Evolutionary conservation across 35 echinoderm and acorn worm species (phyloP), one percentile per base, ranked within the genome.

Genomic region (Amphiura filiformis): DNA sequence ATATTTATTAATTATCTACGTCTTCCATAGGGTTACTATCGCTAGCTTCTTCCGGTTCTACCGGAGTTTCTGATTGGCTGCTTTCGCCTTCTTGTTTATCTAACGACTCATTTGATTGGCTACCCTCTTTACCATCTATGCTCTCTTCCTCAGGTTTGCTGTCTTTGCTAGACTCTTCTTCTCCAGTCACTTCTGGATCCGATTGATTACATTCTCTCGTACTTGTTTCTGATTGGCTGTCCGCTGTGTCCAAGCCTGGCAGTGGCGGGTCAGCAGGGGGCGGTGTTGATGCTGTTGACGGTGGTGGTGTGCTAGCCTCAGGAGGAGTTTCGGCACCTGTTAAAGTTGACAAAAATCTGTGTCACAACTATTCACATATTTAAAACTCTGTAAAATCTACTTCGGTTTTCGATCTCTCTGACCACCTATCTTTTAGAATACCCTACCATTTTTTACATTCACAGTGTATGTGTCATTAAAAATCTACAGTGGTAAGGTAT

Each of bases 231-330:
- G 41, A 47, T 47, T 47, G 41, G 41, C 17, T 47, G 41, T 4
- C 61, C 26, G 17, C 61, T 26, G 26, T 23, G 20, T n/a, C 61
- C 28, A 4, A 2, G 9, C 17, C 61, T 18, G 61, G 4, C 28
- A 30, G 2, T n/a, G 61, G 44, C 44, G 9, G 61, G 26, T 70
- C 61, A 70, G 61, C 15, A 26, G 44, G 61, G 61, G 9, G 61
- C 61, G 61, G 61, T 70, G 61, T 70, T 70, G 61, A 70, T 52
- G 61, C 61, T 70, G 61, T 70, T 70, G 61, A 70, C 26, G 61
- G 61, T 30, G 61, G 61, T 11, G 61, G 61, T 23, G 61, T 70
- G 26, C 61, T 70, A 11, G 61, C 61, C 61, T 70, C 61, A 26
- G 61, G 61, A 26, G 61, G 61, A 70, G 61, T 70, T 70, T 70